phyloP scores from a whole-genome alignment of 2,113 vertebrate species.

The Actinemys pallida region DNA sequence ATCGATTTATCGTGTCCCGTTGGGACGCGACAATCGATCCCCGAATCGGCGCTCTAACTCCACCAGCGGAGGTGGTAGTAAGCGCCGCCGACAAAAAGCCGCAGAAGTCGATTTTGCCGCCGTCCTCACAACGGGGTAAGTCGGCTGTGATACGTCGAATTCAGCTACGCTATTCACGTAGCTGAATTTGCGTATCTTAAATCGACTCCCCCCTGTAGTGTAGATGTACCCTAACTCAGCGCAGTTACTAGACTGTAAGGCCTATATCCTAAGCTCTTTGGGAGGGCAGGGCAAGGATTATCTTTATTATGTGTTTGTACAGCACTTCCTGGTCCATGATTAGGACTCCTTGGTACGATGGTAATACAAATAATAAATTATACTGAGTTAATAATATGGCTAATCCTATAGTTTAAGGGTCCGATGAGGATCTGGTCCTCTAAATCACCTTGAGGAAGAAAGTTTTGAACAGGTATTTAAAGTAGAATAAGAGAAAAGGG shows the following conservation, averaged over 20 bases:
- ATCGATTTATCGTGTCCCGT: no score
- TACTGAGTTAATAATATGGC: background rate
- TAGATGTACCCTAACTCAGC: no score
- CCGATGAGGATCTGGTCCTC: background rate
- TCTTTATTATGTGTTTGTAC: background rate
- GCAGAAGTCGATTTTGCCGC: no score
- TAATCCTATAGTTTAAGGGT: constrained; percentile 5
- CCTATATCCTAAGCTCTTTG: background rate
- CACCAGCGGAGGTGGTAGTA: no score
- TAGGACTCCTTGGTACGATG: background rate
- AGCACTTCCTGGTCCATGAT: background rate
- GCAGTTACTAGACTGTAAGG: background rate
- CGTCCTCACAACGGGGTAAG: no score
- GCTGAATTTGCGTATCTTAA: no score
- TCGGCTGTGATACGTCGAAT: no score
- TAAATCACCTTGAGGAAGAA: background rate
- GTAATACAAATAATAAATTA: background rate
- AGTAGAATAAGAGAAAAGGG: background rate
- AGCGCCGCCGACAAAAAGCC: no score
- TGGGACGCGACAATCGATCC: no score
- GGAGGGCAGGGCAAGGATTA: background rate
- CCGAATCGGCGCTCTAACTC: no score
- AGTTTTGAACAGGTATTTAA: background rate
- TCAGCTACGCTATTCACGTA: no score
- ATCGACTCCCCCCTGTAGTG: no score